A percentile compares a stretch with the other conserved stretches of the same genome.
Evolutionary conservation across 2,113 vertebrate genomes (phyloP).

Genomic region (Pedetes capensis): DNA sequence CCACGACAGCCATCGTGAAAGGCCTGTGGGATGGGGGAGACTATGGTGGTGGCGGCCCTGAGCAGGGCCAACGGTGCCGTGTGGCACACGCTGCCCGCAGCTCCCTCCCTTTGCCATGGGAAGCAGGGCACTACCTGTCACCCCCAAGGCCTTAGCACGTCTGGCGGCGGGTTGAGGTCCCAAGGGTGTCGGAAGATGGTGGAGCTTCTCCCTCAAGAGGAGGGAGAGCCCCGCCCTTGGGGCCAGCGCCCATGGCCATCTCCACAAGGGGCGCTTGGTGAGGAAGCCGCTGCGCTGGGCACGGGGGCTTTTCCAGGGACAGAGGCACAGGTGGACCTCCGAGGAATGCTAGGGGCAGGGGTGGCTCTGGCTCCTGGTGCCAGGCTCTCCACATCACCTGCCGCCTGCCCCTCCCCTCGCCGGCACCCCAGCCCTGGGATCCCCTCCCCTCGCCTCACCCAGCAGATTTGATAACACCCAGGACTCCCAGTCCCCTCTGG

Average conservation of each 20-base stretch:
- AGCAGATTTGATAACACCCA: slow-evolving; percentile 53
- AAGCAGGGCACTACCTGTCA: too few species aligned
- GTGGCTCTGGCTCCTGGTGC: background rate
- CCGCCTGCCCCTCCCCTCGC: background rate
- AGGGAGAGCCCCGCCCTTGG: background rate
- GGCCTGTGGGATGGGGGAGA: background rate
- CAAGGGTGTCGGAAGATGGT: too few species aligned
- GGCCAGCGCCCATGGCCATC: background rate
- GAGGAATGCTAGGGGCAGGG: background rate
- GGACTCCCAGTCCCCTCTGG: background rate
- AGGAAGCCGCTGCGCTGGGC: background rate
- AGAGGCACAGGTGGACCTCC: background rate
- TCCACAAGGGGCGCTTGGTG: background rate
- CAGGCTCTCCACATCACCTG: background rate
- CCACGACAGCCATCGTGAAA: accelerated
- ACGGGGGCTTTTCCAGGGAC: background rate
- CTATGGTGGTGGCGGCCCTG: background rate
- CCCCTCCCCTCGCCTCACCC: background rate
- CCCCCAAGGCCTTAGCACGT: too few species aligned
- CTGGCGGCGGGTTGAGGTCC: too few species aligned
- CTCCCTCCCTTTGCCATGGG: too few species aligned
- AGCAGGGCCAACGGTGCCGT: background rate
- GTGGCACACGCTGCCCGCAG: background rate
- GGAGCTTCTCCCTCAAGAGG: too few species aligned
- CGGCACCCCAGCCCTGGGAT: background rate